Conservation (phyloP, 2,113 vertebrate genomes). For the Rhagologus leucostigma region DNA sequence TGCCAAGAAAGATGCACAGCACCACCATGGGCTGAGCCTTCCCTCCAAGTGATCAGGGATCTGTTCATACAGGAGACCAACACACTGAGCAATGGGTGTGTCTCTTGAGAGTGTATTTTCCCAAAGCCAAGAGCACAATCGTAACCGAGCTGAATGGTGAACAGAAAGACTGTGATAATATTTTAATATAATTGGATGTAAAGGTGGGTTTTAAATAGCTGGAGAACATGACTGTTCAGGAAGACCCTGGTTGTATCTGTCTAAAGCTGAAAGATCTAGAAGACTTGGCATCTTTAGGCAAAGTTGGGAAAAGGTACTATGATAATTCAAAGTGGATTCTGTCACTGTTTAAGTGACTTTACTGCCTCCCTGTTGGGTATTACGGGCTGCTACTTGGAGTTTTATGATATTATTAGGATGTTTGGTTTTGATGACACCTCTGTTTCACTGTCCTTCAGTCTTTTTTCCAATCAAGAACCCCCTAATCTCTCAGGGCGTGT, state of each 20-base stretch:
- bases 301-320: background rate
- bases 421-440: background rate
- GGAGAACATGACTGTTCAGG: background rate
- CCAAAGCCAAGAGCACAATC: background rate
- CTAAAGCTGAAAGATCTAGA: background rate
- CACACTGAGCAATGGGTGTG: accelerated
- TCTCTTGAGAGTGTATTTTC: background rate
- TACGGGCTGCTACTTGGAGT: background rate
- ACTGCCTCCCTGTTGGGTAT: background rate
- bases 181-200: background rate
- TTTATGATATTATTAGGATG: accelerated
- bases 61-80: background rate
- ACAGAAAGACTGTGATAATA: background rate
- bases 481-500: background rate
- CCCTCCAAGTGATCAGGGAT: background rate
- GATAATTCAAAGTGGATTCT: background rate
- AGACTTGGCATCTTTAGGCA: background rate
- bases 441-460: background rate
- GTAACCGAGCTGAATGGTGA: background rate
- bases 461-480: background rate
- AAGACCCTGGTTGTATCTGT: background rate
- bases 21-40: background rate
- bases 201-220: background rate
- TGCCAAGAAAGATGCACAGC: background rate
- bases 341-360: background rate